A percentile compares a stretch with the other conserved stretches of the same genome.
These are phyloP conservation scores for Cyclophora punctaria DNA, from an alignment of 2,888 invertebrate genomes.

Conservation along the genomic window DNA sequence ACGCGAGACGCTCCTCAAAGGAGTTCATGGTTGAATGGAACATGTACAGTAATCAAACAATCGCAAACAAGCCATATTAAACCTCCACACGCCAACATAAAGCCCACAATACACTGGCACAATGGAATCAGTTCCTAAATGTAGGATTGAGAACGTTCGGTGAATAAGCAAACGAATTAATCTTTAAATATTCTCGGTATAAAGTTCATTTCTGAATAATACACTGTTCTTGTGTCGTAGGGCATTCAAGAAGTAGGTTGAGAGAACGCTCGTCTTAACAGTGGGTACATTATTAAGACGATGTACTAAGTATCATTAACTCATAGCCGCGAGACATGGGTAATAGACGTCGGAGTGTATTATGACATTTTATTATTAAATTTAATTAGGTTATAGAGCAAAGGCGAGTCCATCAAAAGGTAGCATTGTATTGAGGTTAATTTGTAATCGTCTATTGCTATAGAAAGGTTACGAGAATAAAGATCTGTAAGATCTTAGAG, in stretches of 20 bases:
- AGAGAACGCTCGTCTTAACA: conserved; percentile 66
- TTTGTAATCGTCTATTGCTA: no score
- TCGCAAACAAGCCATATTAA: conserved; percentile 26
- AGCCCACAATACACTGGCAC: conserved; percentile 44
- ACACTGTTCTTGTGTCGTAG: conserved; percentile 17
- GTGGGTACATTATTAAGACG: conserved; percentile 64
- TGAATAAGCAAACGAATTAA: conserved; percentile 46
- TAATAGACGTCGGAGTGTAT: no score
- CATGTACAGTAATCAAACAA: conserved; percentile 56
- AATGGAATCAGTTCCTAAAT: conserved; percentile 55
- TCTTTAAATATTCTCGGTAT: conserved; percentile 43
- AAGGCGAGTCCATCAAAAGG: no score
- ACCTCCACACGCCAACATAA: conserved; percentile 36
- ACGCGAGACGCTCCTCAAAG: conserved; percentile 70
- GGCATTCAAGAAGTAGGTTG: conserved; percentile 72
- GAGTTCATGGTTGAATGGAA: conserved; percentile 73
- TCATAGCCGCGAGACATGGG: conserved; percentile 38
- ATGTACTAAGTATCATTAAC: conserved; percentile 41
- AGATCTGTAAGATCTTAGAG: no score
- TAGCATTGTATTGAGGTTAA: no score
- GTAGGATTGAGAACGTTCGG: conserved; percentile 62
- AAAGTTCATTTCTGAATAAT: conserved; percentile 52
- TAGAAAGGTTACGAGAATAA: no score
- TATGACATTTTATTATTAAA: no score
- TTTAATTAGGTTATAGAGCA: no score